Evolutionary conservation across 2,888 invertebrate species (phyloP).

Genomic region (Polyploca ridens): DNA sequence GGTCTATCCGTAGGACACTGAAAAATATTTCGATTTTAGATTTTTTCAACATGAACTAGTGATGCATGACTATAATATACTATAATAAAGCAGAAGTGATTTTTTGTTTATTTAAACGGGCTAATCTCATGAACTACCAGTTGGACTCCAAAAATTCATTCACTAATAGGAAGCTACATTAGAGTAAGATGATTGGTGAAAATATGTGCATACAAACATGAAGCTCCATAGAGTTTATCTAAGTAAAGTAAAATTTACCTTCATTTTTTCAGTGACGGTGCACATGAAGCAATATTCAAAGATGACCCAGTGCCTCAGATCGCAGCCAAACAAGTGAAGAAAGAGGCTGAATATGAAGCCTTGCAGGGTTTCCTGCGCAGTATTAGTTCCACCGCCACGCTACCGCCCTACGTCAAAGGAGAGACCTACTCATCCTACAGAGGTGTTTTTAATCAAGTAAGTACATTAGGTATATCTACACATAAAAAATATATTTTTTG

Average conservation of each 20-base stretch:
- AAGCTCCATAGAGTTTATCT: background rate
- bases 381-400: slow-evolving; percentile 79
- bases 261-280: slow-evolving; percentile 68
- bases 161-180: no score
- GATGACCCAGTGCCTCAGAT: slow-evolving; percentile 58
- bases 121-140: no score
- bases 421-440: slow-evolving; percentile 75
- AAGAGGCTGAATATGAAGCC: slow-evolving; percentile 77
- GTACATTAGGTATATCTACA: background rate
- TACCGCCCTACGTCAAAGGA: slow-evolving; percentile 79
- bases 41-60: no score
- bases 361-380: slow-evolving; percentile 78
- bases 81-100: no score
- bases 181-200: background rate
- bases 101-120: no score
- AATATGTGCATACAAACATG: no score
- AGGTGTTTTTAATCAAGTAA: slow-evolving; percentile 80
- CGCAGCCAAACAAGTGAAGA: slow-evolving; percentile 58
- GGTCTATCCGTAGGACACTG: no score
- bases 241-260: background rate
- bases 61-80: no score
- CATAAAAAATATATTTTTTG: no score
- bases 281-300: slow-evolving; percentile 75
- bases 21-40: no score
- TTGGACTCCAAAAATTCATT: no score